A percentile compares a stretch with the other conserved stretches of the same genome.
Evolutionary conservation across 2,113 vertebrate species (phyloP).

Genomic region (Rhinopithecus roxellana): DNA sequence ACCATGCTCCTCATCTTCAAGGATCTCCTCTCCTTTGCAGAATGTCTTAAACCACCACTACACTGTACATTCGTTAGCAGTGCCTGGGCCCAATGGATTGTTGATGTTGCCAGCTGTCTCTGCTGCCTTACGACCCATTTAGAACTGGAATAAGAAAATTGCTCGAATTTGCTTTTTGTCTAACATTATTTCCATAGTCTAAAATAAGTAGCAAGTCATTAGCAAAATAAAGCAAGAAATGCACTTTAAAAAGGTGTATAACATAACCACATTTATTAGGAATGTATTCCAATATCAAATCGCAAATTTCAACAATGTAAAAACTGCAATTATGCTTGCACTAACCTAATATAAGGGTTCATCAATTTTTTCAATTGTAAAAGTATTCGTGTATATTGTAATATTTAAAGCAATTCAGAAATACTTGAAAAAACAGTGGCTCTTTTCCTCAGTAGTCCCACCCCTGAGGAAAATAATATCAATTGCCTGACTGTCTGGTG

Average conservation of each 20-base stretch:
- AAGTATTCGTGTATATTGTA: background rate
- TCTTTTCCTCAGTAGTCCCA: background rate
- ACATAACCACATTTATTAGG: no score
- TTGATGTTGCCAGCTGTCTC: background rate
- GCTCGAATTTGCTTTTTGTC: background rate
- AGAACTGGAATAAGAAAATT: background rate
- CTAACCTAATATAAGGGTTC: background rate
- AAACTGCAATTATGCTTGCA: no score
- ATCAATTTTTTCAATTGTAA: background rate
- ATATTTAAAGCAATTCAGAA: background rate
- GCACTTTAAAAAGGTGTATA: no score
- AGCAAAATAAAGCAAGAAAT: no score
- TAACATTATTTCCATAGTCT: no score
- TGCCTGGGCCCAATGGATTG: background rate
- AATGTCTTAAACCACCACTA: no score
- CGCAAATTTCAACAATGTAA: no score
- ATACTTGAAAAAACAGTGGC: background rate
- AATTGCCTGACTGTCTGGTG: background rate
- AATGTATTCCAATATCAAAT: no score
- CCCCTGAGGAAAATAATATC: background rate
- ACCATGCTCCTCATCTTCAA: background rate
- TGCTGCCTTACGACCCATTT: background rate
- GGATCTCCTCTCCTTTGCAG: no score
- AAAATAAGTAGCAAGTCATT: no score
- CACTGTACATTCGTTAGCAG: no score